These are phyloP conservation scores for Neofelis nebulosa DNA, from an alignment of 2,113 vertebrate species.

Conservation along the genomic window DNA sequence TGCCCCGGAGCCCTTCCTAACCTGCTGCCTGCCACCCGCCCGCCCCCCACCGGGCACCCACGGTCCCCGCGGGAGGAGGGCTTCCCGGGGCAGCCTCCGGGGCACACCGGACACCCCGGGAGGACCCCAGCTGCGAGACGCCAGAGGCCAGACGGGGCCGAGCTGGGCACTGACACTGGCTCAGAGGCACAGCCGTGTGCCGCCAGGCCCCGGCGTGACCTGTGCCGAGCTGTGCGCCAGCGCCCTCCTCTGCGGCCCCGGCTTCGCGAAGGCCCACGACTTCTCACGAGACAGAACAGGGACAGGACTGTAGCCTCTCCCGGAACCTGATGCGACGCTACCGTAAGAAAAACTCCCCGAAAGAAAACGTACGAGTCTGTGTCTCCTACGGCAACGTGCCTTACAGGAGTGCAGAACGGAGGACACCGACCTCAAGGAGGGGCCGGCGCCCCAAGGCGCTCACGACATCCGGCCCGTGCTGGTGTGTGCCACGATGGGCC, in stretches of 20 bases:
- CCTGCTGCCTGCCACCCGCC: background rate
- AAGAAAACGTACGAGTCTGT: background rate
- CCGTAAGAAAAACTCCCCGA: background rate
- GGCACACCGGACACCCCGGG: background rate
- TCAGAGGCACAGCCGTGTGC: background rate
- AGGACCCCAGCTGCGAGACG: fast-evolving
- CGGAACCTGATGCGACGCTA: background rate
- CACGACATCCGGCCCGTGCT: fast-evolving
- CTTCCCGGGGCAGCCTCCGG: background rate
- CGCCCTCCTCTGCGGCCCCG: background rate
- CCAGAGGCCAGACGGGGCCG: background rate
- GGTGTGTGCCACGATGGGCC: background rate
- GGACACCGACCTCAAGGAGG: background rate
- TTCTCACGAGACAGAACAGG: background rate
- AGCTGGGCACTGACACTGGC: background rate
- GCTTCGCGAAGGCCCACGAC: too few relatives aligned
- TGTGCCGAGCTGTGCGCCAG: background rate
- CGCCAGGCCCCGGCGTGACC: fast-evolving
- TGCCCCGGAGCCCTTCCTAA: background rate
- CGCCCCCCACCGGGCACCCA: fast-evolving
- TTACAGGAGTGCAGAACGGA: background rate
- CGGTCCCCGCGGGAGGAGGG: background rate
- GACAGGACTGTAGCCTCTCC: background rate
- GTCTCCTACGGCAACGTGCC: background rate
- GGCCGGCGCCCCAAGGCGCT: fast-evolving